A percentile compares a stretch with the other conserved stretches of the same genome.
phyloP scores from a whole-genome alignment of 2,888 invertebrate genomes.

The Cantharis rustica region DNA sequence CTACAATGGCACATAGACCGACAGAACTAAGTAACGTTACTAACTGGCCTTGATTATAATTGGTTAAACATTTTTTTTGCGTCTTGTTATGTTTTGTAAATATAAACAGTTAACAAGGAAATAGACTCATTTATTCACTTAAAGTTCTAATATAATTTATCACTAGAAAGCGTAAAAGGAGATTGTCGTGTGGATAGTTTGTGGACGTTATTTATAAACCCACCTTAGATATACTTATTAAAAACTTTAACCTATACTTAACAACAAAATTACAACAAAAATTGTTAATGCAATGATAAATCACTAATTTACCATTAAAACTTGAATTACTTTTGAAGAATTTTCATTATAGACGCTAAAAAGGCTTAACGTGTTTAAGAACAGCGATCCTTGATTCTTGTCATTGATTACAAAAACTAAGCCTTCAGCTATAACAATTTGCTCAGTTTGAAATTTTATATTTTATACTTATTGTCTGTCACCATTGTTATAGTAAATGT shows the following conservation, averaged over 20 bases:
- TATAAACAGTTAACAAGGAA: too few species aligned
- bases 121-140: too few species aligned
- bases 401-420: background rate
- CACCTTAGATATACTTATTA: background rate
- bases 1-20: too few species aligned
- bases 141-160: too few species aligned
- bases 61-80: too few species aligned
- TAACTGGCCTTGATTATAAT: too few species aligned
- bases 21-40: too few species aligned
- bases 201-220: too few species aligned
- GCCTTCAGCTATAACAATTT: background rate
- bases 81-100: too few species aligned
- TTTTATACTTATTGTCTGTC: conserved; percentile 7
- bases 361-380: background rate
- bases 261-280: background rate
- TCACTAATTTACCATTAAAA: background rate
- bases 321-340: background rate
- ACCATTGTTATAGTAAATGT: conserved; percentile 4
- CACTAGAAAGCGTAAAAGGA: too few species aligned
- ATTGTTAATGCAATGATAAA: background rate
- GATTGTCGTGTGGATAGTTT: too few species aligned
- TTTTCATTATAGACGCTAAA: background rate
- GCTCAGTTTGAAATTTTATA: background rate
- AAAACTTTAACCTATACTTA: background rate
- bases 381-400: background rate